phyloP scores from a whole-genome alignment of 1,140 invertebrate genomes.

The Zaprionus gabonicus region DNA sequence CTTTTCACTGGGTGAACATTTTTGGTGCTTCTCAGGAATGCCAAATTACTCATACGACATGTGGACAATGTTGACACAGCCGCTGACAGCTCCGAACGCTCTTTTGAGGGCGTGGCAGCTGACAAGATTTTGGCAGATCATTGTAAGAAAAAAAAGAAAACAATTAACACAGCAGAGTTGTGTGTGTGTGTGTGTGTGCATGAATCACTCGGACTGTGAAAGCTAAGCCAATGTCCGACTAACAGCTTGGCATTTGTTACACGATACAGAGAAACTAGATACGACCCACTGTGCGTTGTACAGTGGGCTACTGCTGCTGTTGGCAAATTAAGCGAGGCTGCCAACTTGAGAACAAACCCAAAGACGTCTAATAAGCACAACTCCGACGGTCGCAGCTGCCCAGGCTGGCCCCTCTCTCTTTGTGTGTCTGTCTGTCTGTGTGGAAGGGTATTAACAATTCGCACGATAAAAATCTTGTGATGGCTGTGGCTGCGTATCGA shows the following conservation, averaged over 20 bases:
- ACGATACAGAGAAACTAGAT: constrained; percentile 35
- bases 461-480: constrained; percentile 74
- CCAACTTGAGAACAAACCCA: constrained; percentile 71
- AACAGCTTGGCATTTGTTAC: constrained; percentile 39
- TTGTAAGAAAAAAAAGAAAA: constrained; percentile 3
- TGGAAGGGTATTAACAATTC: constrained; percentile 79
- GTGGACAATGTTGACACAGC: constrained; percentile 50
- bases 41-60: constrained; percentile 76
- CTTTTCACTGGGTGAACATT: constrained; percentile 21
- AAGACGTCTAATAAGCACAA: constrained; percentile 56
- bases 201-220: constrained; percentile 29
- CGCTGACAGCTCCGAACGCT: constrained; percentile 48
- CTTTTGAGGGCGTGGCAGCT: constrained; percentile 29
- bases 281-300: constrained; percentile 35
- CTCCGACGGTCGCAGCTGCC: not conserved
- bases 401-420: constrained; percentile 13
- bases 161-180: constrained; percentile 19
- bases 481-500: constrained; percentile 67
- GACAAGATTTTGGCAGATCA: constrained; percentile 27
- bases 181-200: not conserved
- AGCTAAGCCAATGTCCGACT: constrained; percentile 35
- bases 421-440: constrained; percentile 25
- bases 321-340: constrained; percentile 62
- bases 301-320: constrained; percentile 24
- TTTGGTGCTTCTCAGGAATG: constrained; percentile 63